Conservation (phyloP, 2,797 vertebrate genomes). For the Nyctibius grandis region DNA sequence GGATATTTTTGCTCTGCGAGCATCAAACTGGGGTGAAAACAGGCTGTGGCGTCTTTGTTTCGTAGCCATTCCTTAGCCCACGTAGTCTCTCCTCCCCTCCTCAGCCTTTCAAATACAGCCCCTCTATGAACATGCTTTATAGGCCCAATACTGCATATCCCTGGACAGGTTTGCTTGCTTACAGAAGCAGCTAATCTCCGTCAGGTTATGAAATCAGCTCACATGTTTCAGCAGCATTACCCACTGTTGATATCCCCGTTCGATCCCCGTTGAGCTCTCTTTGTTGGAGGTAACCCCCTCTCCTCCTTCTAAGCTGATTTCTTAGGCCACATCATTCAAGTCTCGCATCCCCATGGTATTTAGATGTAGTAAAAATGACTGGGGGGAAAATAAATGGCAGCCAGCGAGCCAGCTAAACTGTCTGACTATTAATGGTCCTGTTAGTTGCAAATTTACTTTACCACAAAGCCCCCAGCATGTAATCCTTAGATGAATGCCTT, state of each 20-base stretch:
- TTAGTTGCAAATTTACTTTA: constrained; percentile 46
- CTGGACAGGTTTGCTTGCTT: background rate
- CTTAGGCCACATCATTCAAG: constrained; percentile 24
- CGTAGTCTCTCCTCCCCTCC: background rate
- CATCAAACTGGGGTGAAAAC: background rate
- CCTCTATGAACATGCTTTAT: background rate
- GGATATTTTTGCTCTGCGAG: background rate
- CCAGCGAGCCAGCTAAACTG: background rate
- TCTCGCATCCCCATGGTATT: background rate
- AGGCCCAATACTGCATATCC: background rate
- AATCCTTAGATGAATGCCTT: constrained; percentile 57
- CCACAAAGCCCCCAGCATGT: constrained; percentile 43
- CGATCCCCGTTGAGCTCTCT: background rate
- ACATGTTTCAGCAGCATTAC: constrained; percentile 19
- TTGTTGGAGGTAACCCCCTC: constrained; percentile 29
- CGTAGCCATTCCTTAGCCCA: background rate
- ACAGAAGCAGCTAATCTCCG: background rate
- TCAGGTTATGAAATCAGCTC: constrained; percentile 45
- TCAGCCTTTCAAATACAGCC: background rate
- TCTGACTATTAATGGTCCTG: constrained; percentile 41
- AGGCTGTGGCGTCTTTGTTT: background rate
- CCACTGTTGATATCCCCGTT: background rate
- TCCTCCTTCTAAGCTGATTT: constrained; percentile 37
- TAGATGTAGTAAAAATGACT: constrained; percentile 36
- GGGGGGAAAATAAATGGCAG: constrained; percentile 3